Evolutionary conservation across 2,888 invertebrate genomes (phyloP).

Genomic region (Druceiella hillmani): DNA sequence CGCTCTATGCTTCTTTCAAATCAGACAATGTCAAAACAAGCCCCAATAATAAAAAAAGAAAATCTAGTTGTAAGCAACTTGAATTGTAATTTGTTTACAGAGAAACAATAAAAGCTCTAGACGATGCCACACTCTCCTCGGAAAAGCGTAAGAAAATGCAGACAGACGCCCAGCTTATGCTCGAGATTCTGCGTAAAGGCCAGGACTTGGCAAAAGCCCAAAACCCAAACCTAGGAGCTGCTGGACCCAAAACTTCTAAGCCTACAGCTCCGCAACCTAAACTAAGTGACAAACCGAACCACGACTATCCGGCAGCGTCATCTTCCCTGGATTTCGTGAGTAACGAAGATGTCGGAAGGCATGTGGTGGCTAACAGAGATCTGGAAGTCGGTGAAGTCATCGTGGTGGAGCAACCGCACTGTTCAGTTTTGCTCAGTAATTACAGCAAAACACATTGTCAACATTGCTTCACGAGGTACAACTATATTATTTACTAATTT

Average conservation of each 20-base stretch:
- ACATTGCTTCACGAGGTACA: slow-evolving; percentile 61
- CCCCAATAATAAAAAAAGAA: too few species aligned
- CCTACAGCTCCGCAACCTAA: slow-evolving; percentile 40
- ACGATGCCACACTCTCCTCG: slow-evolving; percentile 57
- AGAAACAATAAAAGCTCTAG: slow-evolving; percentile 60
- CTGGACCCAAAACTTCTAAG: slow-evolving; percentile 36
- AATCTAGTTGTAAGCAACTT: too few species aligned
- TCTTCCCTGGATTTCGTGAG: slow-evolving; percentile 58
- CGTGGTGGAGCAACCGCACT: slow-evolving; percentile 66
- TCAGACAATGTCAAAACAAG: too few species aligned
- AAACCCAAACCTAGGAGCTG: slow-evolving; percentile 22
- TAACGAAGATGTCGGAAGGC: slow-evolving; percentile 61
- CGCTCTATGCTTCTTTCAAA: too few species aligned
- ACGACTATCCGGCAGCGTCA: slow-evolving; percentile 54
- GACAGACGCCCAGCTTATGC: slow-evolving; percentile 64
- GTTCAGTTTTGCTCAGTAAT: slow-evolving; percentile 63
- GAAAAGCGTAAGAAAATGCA: slow-evolving; percentile 59
- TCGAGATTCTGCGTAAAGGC: slow-evolving; percentile 61
- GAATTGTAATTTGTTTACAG: slow-evolving; percentile 39
- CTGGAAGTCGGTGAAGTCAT: slow-evolving; percentile 69
- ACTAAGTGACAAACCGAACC: slow-evolving; percentile 39
- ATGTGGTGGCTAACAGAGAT: slow-evolving; percentile 62
- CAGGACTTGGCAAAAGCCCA: slow-evolving; percentile 39
- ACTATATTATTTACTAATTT: too few species aligned
- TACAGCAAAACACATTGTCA: slow-evolving; percentile 65